phyloP scores from a whole-genome alignment of 2,113 vertebrate species.

The Sclerurus mexicanus region DNA sequence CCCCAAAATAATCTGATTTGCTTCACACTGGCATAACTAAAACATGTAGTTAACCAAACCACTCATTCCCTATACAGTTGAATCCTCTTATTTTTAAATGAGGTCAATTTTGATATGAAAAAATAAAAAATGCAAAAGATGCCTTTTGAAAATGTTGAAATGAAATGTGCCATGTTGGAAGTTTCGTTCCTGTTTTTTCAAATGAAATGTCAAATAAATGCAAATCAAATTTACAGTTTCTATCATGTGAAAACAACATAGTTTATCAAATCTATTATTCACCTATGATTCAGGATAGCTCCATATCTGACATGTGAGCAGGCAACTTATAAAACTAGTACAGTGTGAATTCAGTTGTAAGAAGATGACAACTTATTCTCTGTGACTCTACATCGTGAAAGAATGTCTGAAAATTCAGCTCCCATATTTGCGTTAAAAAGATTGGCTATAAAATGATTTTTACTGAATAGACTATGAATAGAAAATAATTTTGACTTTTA shows the following conservation, averaged over 20 bases:
- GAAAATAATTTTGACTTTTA: neutral
- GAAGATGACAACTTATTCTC: neutral
- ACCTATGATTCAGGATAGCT: neutral
- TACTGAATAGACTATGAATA: neutral
- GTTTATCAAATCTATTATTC: conserved; percentile 51
- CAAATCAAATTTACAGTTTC: conserved; percentile 21
- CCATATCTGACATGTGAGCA: neutral
- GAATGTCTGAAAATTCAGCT: neutral
- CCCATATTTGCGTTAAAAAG: neutral
- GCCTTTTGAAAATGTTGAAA: conserved; percentile 35
- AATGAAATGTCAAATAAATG: conserved; percentile 34
- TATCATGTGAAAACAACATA: neutral
- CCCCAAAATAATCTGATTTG: neutral
- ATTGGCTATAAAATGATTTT: neutral
- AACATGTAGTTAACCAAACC: neutral
- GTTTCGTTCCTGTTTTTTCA: neutral
- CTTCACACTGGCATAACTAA: neutral
- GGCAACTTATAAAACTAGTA: conserved; percentile 3
- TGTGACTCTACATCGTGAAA: neutral
- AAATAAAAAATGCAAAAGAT: conserved; percentile 48
- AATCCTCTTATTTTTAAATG: conserved; percentile 5
- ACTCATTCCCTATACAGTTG: neutral
- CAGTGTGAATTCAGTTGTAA: conserved; percentile 6
- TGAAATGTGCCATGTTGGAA: conserved; percentile 33
- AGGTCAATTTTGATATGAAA: conserved; percentile 40